Evolutionary conservation across 2,797 vertebrate genomes (phyloP).

Genomic region (Coregonus ussuriensis): DNA sequence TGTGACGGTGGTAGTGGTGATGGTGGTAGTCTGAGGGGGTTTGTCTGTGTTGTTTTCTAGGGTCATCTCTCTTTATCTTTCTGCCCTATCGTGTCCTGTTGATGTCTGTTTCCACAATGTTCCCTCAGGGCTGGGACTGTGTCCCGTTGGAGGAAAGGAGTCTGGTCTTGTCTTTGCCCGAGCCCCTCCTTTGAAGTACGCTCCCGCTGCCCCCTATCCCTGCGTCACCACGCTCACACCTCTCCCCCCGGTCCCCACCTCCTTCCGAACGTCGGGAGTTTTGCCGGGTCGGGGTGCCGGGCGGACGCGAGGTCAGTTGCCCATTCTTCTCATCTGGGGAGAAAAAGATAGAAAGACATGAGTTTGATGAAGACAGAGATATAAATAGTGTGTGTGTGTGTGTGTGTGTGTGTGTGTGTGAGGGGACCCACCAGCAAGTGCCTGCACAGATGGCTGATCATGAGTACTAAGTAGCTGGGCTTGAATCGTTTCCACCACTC

Average conservation of each 20-base stretch:
- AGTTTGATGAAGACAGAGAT: neutral
- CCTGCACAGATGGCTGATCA: conserved; percentile 92
- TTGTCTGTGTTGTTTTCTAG: neutral
- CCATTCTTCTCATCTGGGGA: conserved; percentile 89
- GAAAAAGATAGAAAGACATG: neutral
- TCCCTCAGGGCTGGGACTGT: conserved; percentile 82
- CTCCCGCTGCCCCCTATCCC: conserved; percentile 36
- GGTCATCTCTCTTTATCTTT: conserved; percentile 5
- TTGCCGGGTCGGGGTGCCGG: conserved; percentile 82
- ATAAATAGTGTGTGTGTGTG: conserved; percentile 2
- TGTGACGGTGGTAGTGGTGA: neutral
- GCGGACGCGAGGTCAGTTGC: conserved; percentile 75
- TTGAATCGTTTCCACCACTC: conserved; percentile 94
- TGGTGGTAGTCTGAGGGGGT: neutral
- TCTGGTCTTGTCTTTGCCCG: conserved; percentile 87
- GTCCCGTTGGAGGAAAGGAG: conserved; percentile 89
- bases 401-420: neutral
- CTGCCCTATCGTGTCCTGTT: neutral
- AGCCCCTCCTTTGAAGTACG: conserved; percentile 77
- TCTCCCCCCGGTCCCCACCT: conserved; percentile 71
- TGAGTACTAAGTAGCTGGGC: conserved; percentile 90
- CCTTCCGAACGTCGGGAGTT: conserved; percentile 84
- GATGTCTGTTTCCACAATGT: conserved; percentile 51
- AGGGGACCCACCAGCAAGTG: conserved; percentile 80
- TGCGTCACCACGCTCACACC: conserved; percentile 37